phyloP scores from a whole-genome alignment of 2,888 invertebrate species.

The Cryptus viduatorius region DNA sequence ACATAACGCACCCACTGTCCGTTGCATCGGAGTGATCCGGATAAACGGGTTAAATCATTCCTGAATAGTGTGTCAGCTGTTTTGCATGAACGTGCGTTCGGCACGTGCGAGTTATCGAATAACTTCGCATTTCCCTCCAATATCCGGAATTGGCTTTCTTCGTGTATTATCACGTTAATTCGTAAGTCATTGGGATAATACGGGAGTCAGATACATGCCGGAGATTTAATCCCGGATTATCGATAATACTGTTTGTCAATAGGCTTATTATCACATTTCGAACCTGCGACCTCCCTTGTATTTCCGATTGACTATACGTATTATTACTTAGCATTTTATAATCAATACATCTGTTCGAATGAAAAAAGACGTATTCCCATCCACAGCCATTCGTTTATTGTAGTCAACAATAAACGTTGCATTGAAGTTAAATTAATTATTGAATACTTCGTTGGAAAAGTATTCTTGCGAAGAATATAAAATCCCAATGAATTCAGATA shows the following conservation, averaged over 20 bases:
- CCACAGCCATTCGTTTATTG: no score
- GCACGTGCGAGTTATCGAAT: slow-evolving; percentile 51
- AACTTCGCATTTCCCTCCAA: slow-evolving; percentile 14
- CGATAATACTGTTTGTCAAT: not conserved
- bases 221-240: not conserved
- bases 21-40: slow-evolving; percentile 63
- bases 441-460: no score
- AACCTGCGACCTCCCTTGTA: no score
- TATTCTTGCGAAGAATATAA: no score
- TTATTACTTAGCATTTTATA: no score
- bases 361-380: no score
- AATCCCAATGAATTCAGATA: no score
- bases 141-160: slow-evolving; percentile 15
- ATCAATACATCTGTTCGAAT: no score
- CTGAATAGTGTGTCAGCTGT: slow-evolving; percentile 69
- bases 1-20: slow-evolving; percentile 40
- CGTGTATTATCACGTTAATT: slow-evolving; percentile 11
- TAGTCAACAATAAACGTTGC: no score
- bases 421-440: no score
- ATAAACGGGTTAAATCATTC: slow-evolving; percentile 69
- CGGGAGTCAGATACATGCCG: not conserved
- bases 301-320: no score
- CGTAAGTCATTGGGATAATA: slow-evolving; percentile 2
- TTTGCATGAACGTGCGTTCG: slow-evolving; percentile 63
- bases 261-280: no score